Percentiles rank a stretch among this genome's conserved stretches.
phyloP scores from a whole-genome alignment of 2,113 vertebrate species.

The Periophthalmodon schlosseri region DNA sequence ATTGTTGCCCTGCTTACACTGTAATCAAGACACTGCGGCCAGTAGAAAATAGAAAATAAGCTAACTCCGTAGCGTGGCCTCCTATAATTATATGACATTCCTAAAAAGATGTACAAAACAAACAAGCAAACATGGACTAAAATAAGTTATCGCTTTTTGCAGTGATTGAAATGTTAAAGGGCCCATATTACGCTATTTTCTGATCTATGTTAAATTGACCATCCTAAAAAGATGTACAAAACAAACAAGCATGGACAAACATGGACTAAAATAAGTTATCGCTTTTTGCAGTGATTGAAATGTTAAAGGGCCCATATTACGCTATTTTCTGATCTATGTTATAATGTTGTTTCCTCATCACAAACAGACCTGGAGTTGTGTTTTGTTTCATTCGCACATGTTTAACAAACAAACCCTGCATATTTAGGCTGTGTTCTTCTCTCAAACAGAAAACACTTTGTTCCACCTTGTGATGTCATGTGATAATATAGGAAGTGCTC shows the following conservation, averaged over 20 bases:
- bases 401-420: no score
- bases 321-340: no score
- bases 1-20: constrained; percentile 22
- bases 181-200: no score
- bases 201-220: constrained; percentile 16
- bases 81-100: constrained; percentile 63
- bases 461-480: no score
- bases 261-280: constrained; percentile 44
- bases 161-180: constrained; percentile 39
- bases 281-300: constrained; percentile 57
- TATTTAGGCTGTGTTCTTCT: no score
- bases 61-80: constrained; percentile 53
- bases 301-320: no score
- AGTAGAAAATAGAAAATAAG: constrained; percentile 59
- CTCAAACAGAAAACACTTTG: no score
- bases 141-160: constrained; percentile 55
- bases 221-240: constrained; percentile 57
- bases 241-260: constrained; percentile 30
- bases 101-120: constrained; percentile 54
- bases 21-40: constrained; percentile 33
- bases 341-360: no score
- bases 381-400: constrained; percentile 16
- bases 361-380: background rate
- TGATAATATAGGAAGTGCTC: no score
- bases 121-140: constrained; percentile 29